Evolutionary conservation across 2,113 vertebrate species (phyloP).

Genomic region (Ivindomyrus marchei): DNA sequence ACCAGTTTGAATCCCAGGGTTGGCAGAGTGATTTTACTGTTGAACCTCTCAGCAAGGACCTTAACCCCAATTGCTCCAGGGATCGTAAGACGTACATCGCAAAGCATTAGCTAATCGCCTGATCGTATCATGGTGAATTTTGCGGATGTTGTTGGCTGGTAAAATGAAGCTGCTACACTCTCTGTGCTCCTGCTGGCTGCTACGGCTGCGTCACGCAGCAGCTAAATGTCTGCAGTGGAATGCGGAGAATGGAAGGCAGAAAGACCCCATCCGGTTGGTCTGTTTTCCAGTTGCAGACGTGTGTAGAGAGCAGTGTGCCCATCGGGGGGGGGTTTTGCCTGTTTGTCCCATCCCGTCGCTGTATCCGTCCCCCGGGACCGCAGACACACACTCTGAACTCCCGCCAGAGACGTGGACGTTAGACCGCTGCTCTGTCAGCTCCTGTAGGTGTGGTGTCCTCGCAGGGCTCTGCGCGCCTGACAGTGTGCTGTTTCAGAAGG

Average conservation of each 20-base stretch:
- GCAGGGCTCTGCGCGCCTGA: background rate
- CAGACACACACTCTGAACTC: constrained; percentile 2
- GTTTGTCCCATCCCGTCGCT: constrained; percentile 9
- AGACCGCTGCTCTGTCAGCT: background rate
- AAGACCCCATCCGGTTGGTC: background rate
- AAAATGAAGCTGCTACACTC: too few relatives aligned
- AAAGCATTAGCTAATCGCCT: background rate
- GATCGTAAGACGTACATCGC: background rate
- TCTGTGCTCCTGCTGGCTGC: background rate
- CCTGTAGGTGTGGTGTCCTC: background rate
- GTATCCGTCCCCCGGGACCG: background rate
- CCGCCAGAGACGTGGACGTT: constrained; percentile 20
- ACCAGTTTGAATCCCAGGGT: background rate
- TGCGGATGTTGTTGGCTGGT: background rate
- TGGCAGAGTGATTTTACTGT: background rate
- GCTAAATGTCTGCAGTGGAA: background rate
- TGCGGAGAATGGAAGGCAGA: background rate
- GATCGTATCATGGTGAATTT: background rate
- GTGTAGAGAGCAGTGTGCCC: background rate
- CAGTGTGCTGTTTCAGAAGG: background rate
- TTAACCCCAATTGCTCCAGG: background rate
- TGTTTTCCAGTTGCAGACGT: background rate
- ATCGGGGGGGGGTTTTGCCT: background rate
- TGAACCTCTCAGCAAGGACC: background rate
- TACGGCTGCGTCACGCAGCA: background rate